These are phyloP conservation scores for Ormyrus thymus DNA, from an alignment of 2,888 invertebrate genomes.

Conservation along the genomic window DNA sequence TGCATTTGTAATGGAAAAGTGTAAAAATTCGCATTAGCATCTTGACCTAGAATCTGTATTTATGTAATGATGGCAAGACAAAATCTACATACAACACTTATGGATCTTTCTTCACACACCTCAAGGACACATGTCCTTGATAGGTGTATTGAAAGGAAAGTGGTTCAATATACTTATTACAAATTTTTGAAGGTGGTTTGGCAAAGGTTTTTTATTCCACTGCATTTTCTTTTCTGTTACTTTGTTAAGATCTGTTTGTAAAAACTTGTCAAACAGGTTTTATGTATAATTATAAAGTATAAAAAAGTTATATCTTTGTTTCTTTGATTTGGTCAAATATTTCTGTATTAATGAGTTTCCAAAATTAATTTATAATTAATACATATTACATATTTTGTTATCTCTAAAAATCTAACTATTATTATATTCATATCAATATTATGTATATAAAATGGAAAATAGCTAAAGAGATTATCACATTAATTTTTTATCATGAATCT, in stretches of 20 bases:
- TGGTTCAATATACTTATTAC: constrained; percentile 10
- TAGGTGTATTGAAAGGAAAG: constrained; percentile 42
- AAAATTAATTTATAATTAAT: constrained; percentile 2
- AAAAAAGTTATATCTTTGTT: constrained; percentile 7
- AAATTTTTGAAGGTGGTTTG: constrained; percentile 33
- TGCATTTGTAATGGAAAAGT: constrained; percentile 41
- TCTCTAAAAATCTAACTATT: constrained; percentile 18
- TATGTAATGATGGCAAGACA: constrained; percentile 59
- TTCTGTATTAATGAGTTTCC: constrained; percentile 29
- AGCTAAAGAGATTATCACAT: constrained; percentile 12
- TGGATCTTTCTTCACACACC: constrained; percentile 47
- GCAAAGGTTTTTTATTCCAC: constrained; percentile 24
- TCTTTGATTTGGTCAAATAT: not conserved
- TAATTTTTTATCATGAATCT: constrained; percentile 7
- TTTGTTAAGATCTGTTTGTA: constrained; percentile 11
- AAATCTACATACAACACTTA: constrained; percentile 56
- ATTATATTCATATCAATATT: not conserved
- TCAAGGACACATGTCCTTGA: constrained; percentile 54
- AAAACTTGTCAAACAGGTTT: constrained; percentile 45
- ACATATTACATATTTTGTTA: too few relatives aligned
- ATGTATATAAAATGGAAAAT: constrained; percentile 1
- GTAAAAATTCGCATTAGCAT: constrained; percentile 56
- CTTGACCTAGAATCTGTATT: constrained; percentile 57
- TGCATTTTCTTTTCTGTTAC: constrained; percentile 19
- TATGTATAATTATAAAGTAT: not conserved